phyloP scores from a whole-genome alignment of 2,113 vertebrate genomes.

The Amblyornis subalaris region DNA sequence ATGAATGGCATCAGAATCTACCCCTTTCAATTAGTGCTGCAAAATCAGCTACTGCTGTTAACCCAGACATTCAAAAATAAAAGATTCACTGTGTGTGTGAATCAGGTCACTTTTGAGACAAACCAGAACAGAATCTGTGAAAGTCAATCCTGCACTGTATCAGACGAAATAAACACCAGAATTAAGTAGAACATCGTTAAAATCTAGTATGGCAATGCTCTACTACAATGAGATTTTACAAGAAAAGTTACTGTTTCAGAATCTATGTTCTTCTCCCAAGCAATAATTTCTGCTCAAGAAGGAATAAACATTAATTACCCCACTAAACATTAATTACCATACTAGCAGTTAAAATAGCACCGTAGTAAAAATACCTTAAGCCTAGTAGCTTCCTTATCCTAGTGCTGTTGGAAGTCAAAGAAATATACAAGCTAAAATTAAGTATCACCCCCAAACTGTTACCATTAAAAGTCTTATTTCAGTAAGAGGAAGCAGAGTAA shows the following conservation, averaged over 20 bases:
- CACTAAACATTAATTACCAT: background rate
- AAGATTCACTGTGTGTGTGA: background rate
- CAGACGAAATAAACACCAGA: background rate
- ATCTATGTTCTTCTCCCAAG: background rate
- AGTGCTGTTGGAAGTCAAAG: background rate
- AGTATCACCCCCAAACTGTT: background rate
- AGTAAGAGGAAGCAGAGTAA: background rate
- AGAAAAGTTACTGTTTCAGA: background rate
- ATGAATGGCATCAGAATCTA: background rate
- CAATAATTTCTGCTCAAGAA: background rate
- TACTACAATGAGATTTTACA: background rate
- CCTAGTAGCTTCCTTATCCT: background rate
- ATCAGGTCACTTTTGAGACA: background rate
- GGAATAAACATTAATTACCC: background rate
- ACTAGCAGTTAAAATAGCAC: background rate
- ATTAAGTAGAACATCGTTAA: background rate
- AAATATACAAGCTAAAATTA: background rate
- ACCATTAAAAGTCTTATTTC: background rate
- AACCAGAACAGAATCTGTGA: background rate
- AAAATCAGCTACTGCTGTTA: background rate
- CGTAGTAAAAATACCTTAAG: background rate
- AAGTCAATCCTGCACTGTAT: background rate
- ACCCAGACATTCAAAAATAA: background rate
- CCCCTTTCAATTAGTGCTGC: background rate
- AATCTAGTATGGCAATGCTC: background rate